Evolutionary conservation across 2,888 invertebrate species (phyloP).

Genomic region (Ptychoptera albimana): DNA sequence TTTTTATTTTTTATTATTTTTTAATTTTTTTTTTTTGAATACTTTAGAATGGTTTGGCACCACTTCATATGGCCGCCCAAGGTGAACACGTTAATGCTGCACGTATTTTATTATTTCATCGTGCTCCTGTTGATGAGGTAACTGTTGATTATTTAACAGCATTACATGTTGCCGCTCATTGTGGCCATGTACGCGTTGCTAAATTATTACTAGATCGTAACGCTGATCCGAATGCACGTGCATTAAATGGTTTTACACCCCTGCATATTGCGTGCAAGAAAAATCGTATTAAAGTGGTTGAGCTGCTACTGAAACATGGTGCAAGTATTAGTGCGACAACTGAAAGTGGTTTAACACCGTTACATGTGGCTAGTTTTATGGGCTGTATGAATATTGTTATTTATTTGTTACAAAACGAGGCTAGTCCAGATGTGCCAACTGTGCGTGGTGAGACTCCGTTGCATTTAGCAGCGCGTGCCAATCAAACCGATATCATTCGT

Average conservation of each 20-base stretch:
- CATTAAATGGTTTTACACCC: slow-evolving; percentile 94
- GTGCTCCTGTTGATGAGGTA: slow-evolving; percentile 97
- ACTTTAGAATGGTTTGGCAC: slow-evolving; percentile 72
- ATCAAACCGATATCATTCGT: slow-evolving; percentile 93
- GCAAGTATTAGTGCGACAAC: slow-evolving; percentile 63
- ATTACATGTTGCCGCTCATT: slow-evolving; percentile 89
- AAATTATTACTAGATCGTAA: slow-evolving; percentile 80
- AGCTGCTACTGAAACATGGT: slow-evolving; percentile 86
- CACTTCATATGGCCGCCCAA: slow-evolving; percentile 96
- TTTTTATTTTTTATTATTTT: neutral
- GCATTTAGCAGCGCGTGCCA: slow-evolving; percentile 90
- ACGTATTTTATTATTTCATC: slow-evolving; percentile 75
- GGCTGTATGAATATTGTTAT: slow-evolving; percentile 99
- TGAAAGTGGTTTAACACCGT: slow-evolving; percentile 77
- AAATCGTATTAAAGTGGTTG: slow-evolving; percentile 91
- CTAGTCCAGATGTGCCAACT: slow-evolving; percentile 85
- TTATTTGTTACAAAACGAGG: slow-evolving; percentile 84
- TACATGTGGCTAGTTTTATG: slow-evolving; percentile 98
- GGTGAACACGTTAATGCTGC: slow-evolving; percentile 98
- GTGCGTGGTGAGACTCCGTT: slow-evolving; percentile 93
- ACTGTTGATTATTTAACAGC: slow-evolving; percentile 96
- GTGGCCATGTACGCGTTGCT: slow-evolving; percentile 86
- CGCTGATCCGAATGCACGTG: slow-evolving; percentile 94
- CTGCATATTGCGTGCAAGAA: slow-evolving; percentile 98
- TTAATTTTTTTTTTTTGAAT: slow-evolving; percentile 1